Conservation (phyloP, 2,797 vertebrate species). For the Acrocephalus scirpaceus region DNA sequence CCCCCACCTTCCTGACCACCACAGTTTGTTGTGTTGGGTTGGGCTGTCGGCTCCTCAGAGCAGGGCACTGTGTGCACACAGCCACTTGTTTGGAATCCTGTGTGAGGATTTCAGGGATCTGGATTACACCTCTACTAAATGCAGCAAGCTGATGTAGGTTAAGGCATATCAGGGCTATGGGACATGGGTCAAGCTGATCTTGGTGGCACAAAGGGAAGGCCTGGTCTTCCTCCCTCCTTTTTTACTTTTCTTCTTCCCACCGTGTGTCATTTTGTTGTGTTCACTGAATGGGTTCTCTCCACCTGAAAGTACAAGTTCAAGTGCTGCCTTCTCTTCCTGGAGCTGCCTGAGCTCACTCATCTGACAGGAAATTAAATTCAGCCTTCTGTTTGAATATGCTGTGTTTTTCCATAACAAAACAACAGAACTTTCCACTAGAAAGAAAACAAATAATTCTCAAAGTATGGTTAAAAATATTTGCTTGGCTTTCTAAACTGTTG, state of each 20-base stretch:
- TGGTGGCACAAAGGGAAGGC: neutral
- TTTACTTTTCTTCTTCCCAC: neutral
- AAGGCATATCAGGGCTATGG: neutral
- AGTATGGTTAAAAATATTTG: neutral
- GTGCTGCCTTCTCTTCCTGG: neutral
- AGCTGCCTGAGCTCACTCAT: neutral
- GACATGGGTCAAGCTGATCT: neutral
- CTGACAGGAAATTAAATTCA: neutral
- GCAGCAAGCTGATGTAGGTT: neutral
- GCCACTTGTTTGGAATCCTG: neutral
- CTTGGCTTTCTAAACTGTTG: neutral
- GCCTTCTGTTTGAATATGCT: neutral
- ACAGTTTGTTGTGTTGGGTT: neutral
- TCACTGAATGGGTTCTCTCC: neutral
- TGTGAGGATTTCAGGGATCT: neutral
- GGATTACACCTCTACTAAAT: neutral
- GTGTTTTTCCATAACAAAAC: neutral
- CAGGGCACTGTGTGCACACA: neutral
- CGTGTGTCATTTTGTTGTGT: neutral
- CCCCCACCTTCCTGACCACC: neutral
- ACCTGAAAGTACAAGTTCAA: neutral
- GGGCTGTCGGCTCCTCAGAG: neutral
- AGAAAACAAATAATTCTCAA: neutral
- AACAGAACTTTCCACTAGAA: neutral
- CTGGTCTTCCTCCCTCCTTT: neutral